Conservation (phyloP, 2,888 invertebrate genomes). For the Cabera pusaria region DNA sequence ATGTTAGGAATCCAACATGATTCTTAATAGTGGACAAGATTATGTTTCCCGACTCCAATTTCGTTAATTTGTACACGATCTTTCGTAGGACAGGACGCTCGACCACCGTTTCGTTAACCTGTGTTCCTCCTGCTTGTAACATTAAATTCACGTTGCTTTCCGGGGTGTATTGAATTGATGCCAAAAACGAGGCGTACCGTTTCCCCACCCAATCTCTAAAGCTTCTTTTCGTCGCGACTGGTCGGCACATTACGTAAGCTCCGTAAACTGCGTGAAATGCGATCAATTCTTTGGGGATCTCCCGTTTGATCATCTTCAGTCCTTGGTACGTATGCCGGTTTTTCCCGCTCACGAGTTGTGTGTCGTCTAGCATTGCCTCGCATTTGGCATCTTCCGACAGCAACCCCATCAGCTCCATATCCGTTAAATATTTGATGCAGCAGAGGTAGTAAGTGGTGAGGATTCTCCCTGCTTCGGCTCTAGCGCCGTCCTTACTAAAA, state of each 20-base stretch:
- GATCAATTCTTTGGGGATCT: background rate
- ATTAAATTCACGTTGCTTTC: too few relatives aligned
- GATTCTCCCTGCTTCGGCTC: background rate
- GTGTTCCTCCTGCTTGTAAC: too few relatives aligned
- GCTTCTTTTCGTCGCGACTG: conserved; percentile 7
- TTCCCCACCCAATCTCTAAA: conserved; percentile 6
- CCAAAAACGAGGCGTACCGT: conserved; percentile 3
- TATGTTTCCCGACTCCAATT: background rate
- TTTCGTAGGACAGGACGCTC: conserved; percentile 1
- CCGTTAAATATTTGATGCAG: conserved; percentile 5
- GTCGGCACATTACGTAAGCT: conserved; percentile 9
- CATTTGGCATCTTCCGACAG: background rate
- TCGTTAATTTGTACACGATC: background rate
- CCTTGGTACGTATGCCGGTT: background rate
- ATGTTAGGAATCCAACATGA: conserved; percentile 7
- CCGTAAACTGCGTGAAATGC: conserved; percentile 11
- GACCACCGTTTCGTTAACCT: conserved; percentile 6
- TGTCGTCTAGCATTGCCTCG: background rate
- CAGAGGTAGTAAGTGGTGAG: conserved; percentile 1
- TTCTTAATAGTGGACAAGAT: conserved; percentile 1
- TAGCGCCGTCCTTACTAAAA: background rate
- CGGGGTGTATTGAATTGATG: too few relatives aligned
- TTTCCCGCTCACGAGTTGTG: background rate
- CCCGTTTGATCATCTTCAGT: background rate
- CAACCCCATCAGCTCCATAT: background rate